Evolutionary conservation across 2,113 vertebrate genomes (phyloP), one percentile per base, ranked within the genome.

Genomic region (Pampusana beccarii): DNA sequence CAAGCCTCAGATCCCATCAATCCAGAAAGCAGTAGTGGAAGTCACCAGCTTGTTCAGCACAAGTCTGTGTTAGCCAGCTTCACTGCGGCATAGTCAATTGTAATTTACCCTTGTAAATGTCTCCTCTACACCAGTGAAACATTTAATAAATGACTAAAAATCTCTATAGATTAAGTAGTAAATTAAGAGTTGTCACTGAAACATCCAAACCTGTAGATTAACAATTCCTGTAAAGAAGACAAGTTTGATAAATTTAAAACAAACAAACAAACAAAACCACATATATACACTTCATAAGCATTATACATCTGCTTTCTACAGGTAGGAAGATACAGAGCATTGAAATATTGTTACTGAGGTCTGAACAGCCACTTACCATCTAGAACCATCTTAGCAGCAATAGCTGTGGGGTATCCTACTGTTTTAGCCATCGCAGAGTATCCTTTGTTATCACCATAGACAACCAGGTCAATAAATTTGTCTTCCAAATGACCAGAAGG

Each of bases 381-480:
- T 5, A 99, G 98, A 74, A 99, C 81, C 99, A 99, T 99, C 88
- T 98, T 99, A 51, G 99, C 98, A 74, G 98, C 98, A 90, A 99
- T 99, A 81, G 99, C 99, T 1, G 98, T 96, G 1, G 99, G 99
- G 83, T 99, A 99, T 20, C 99, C 99, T 25, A 99, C 99, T 56
- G 99, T 99, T 97, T 99, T 99, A 88, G 99, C 99, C 99, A 99
- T 99, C 28, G 99, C 99, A 17, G 99, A 99, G 96, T 98, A 99
- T 53, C 99, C 99, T 33, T 88, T 98, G 80, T 98, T 92, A 21
- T 99, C 98, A 6, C 99, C 99, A 57, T 99, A 99, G 36, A 99
- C 99, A 90, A 99, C 99, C 81, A 99, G 97, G 94, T 98, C 98
- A 34, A 99, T 96, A 65, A 97, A 98, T 95, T 98, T 99, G 70